Percentiles rank a stretch among this genome's conserved stretches.
phyloP scores from a whole-genome alignment of 2,797 vertebrate species.

The Cyprinella venusta region DNA sequence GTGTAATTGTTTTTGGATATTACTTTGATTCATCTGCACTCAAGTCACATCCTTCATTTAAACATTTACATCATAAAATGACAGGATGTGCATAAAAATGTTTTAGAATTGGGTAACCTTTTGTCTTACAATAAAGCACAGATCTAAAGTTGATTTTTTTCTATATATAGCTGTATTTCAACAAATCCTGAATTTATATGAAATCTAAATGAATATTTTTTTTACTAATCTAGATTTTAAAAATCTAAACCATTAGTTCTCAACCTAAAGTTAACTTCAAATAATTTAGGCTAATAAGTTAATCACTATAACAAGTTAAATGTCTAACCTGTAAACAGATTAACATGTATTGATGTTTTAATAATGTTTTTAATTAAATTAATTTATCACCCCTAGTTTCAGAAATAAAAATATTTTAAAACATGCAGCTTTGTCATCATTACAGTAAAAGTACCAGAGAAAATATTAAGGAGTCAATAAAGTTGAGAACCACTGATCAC shows the following conservation, averaged over 20 bases:
- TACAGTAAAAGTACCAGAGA: background rate
- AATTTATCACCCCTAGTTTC: background rate
- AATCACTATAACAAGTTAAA: background rate
- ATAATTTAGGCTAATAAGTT: background rate
- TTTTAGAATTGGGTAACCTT: background rate
- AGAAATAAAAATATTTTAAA: background rate
- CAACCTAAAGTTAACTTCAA: background rate
- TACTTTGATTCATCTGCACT: background rate
- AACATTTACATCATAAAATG: background rate
- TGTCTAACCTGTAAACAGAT: background rate
- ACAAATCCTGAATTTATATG: background rate
- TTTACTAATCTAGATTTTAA: background rate
- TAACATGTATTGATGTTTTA: too few species aligned
- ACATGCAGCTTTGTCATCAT: background rate
- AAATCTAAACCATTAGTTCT: background rate
- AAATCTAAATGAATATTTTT: background rate
- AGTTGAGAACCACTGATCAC: background rate
- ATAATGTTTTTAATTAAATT: too few species aligned
- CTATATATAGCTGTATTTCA: background rate
- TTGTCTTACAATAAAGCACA: slow-evolving; percentile 8
- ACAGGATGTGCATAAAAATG: background rate
- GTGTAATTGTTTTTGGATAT: background rate
- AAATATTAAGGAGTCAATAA: background rate
- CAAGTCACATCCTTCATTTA: background rate
- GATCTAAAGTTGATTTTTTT: background rate